Evolutionary conservation across 2,888 invertebrate species (phyloP).

Genomic region (Calliopum simillimum): DNA sequence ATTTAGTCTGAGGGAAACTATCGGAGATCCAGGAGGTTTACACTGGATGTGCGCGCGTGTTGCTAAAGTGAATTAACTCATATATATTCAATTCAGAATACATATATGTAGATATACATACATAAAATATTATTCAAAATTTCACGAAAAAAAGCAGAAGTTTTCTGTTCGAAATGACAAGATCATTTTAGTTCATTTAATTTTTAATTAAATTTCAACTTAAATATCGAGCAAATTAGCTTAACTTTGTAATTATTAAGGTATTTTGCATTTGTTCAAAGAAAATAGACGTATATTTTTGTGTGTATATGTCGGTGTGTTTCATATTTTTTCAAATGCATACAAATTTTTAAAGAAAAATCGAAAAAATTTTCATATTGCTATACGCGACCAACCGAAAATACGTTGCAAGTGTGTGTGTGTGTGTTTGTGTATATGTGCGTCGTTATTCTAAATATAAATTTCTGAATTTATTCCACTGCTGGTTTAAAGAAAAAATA

Average conservation of each 20-base stretch:
- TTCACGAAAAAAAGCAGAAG: too few relatives aligned
- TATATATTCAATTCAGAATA: constrained; percentile 29
- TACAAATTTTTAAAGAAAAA: constrained; percentile 39
- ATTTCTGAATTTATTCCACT: constrained; percentile 44
- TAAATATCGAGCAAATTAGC: neutral
- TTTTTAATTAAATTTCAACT: neutral
- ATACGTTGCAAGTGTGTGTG: constrained; percentile 31
- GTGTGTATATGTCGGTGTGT: constrained; percentile 35
- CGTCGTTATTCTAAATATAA: constrained; percentile 56
- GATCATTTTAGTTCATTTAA: constrained; percentile 3
- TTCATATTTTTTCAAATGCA: constrained; percentile 36
- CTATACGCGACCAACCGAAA: neutral
- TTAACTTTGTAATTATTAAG: neutral
- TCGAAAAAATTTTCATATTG: constrained; percentile 26
- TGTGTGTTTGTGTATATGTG: constrained; percentile 39
- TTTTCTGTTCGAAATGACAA: neutral
- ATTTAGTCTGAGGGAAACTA: constrained; percentile 66
- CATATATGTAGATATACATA: constrained; percentile 34
- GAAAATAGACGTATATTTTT: constrained; percentile 8
- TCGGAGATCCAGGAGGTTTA: constrained; percentile 66
- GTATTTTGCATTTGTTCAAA: neutral
- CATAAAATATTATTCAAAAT: neutral
- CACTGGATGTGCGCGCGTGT: constrained; percentile 59
- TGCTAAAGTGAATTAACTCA: constrained; percentile 47
- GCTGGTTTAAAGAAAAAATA: constrained; percentile 42